phyloP scores from a whole-genome alignment of 1,140 invertebrate genomes.

The Drosophila sucinea region DNA sequence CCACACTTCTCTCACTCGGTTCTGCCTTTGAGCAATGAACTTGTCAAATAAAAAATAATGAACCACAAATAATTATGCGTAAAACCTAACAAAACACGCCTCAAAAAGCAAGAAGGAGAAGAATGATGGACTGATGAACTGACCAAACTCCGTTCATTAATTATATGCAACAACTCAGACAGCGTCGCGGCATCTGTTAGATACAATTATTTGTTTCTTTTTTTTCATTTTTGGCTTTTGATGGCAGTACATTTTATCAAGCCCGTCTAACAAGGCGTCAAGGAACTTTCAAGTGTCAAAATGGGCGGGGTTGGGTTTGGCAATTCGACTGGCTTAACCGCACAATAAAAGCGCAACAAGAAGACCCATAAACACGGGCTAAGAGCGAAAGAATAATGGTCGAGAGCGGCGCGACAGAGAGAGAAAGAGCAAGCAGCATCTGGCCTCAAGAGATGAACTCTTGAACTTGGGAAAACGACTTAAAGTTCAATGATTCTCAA shows the following conservation, averaged over 20 bases:
- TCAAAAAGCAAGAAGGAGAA: constrained; percentile 20
- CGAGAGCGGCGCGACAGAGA: background rate
- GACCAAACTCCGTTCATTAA: constrained; percentile 63
- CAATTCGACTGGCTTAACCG: constrained; percentile 50
- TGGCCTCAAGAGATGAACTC: constrained; percentile 58
- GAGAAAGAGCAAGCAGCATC: constrained; percentile 31
- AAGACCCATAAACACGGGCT: constrained; percentile 46
- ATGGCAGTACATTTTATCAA: background rate
- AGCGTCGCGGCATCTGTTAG: constrained; percentile 52
- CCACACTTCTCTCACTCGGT: constrained; percentile 31
- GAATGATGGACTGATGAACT: constrained; percentile 49
- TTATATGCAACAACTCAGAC: constrained; percentile 59
- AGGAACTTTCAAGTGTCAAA: constrained; percentile 66
- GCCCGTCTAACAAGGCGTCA: constrained; percentile 49
- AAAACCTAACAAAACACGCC: constrained; percentile 30
- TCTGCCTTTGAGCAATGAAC: constrained; percentile 29
- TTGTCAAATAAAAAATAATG: constrained; percentile 31
- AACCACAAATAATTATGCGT: constrained; percentile 55
- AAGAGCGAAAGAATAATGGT: constrained; percentile 29
- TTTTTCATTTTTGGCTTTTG: constrained; percentile 22
- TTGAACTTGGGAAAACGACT: constrained; percentile 64
- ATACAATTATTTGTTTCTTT: constrained; percentile 43
- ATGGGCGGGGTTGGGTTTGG: constrained; percentile 15
- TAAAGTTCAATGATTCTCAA: constrained; percentile 66
- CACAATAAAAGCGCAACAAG: constrained; percentile 76